phyloP scores from a whole-genome alignment of 2,797 vertebrate species.

The Lepus oiostolus region DNA sequence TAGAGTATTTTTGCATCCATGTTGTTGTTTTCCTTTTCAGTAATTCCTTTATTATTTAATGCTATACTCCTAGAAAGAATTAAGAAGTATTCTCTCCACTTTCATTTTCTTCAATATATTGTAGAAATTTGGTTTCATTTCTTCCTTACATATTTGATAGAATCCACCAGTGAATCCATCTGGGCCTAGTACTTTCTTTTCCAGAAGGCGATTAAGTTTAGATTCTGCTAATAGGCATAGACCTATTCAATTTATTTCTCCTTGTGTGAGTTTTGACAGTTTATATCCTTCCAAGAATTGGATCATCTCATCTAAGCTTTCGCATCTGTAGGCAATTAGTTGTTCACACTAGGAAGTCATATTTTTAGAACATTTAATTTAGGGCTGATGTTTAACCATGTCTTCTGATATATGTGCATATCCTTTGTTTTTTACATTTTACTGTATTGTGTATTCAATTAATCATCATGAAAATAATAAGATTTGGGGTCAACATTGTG shows the following conservation, averaged over 20 bases:
- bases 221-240: not conserved
- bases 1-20: conserved; percentile 31
- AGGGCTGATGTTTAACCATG: not conserved
- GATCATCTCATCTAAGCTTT: not conserved
- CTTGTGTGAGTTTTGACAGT: not conserved
- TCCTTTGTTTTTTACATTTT: conserved; percentile 30
- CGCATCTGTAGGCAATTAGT: not conserved
- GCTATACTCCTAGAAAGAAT: not conserved
- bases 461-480: not conserved
- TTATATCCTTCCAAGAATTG: not conserved
- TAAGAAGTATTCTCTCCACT: not conserved
- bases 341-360: not conserved
- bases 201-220: not conserved
- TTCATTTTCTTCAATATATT: not conserved
- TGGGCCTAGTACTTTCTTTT: not conserved
- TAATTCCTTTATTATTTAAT: conserved; percentile 15
- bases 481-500: too few relatives aligned
- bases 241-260: not conserved
- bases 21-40: not conserved
- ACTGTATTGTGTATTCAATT: conserved; percentile 28
- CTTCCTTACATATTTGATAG: not conserved
- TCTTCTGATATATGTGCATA: not conserved
- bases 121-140: not conserved
- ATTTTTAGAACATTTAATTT: conserved; percentile 33
- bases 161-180: not conserved